Evolutionary conservation across 2,888 invertebrate genomes (phyloP), one percentile per base, ranked within the genome.

Genomic region (Geophilus truncorum): DNA sequence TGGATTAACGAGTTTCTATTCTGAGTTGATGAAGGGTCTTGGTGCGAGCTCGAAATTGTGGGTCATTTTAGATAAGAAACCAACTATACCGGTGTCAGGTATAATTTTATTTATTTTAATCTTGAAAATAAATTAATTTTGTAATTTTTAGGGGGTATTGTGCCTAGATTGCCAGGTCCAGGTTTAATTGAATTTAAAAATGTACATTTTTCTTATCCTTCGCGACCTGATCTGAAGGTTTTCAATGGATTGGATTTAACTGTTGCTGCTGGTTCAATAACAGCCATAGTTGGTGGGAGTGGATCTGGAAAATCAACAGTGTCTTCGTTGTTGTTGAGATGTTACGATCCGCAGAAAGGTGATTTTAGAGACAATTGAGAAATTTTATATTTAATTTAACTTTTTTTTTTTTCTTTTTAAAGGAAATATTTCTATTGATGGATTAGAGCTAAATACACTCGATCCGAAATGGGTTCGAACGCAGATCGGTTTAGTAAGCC

Each of bases 291-390:
- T 0, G 98, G 98, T 0, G 90, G 94, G 0, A 97, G 96, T 81
- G 98, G 98, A 0, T 95, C 95, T 30, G 98, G 98, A 0, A 98
- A 98, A 87, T 96, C 96, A 78, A 98, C 98, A 0, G 89, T 98
- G 81, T 95, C 94, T 0, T 89, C 93, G 0, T 89, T 98, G 0
- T 89, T 98, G 82, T 88, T 98, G 78, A 89, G 97, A 84, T 88
- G 94, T 0, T 98, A 98, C 86, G 96, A 97, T 86, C 96, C 97
- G 0, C 88, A 89, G 2, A 51, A 83, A 81, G 88, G 89, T 85
- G 81, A 81, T 70, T 80, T 18, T 21, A 40, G n/a, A 40, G 2
- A 0, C 7, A 10, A 62, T 21, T 18, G n/a, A n/a, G n/a, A n/a
- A 57, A 21, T 15, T 57, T 18, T 57, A 23, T 62, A 7, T 7